Percentiles rank a stretch among this genome's conserved stretches.
Conservation (phyloP, 2,888 invertebrate species). For the Autographa pulchrina region DNA sequence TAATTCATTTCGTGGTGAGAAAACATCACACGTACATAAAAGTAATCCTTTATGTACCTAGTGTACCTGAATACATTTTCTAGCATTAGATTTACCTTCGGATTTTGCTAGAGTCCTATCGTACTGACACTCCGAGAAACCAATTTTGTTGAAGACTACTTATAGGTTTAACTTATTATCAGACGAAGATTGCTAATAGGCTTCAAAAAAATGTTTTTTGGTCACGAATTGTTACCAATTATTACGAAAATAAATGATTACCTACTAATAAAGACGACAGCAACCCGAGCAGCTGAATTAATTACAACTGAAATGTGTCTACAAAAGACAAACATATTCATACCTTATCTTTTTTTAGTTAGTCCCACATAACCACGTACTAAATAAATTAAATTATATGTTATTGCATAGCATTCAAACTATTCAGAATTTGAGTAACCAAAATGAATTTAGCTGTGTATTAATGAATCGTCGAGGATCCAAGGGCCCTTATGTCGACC, state of each 20-base stretch:
- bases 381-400: not conserved
- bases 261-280: too few relatives aligned
- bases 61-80: not conserved
- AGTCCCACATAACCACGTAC: not conserved
- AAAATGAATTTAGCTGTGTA: slow-evolving; percentile 28
- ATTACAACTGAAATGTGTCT: too few relatives aligned
- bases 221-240: not conserved
- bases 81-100: not conserved
- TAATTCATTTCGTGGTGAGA: too few relatives aligned
- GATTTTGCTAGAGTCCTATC: not conserved
- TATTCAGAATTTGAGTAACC: slow-evolving; percentile 42
- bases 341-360: not conserved
- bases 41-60: too few relatives aligned
- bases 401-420: slow-evolving; percentile 35
- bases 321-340: too few relatives aligned
- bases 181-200: not conserved
- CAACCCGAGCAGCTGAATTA: too few relatives aligned
- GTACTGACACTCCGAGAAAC: not conserved
- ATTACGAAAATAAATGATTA: not conserved
- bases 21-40: too few relatives aligned
- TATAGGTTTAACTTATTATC: not conserved
- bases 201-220: not conserved
- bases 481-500: slow-evolving; percentile 30
- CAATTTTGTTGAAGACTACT: not conserved
- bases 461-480: slow-evolving; percentile 44